Evolutionary conservation across 2,113 vertebrate genomes (phyloP).

Genomic region (Ellobius talpinus): DNA sequence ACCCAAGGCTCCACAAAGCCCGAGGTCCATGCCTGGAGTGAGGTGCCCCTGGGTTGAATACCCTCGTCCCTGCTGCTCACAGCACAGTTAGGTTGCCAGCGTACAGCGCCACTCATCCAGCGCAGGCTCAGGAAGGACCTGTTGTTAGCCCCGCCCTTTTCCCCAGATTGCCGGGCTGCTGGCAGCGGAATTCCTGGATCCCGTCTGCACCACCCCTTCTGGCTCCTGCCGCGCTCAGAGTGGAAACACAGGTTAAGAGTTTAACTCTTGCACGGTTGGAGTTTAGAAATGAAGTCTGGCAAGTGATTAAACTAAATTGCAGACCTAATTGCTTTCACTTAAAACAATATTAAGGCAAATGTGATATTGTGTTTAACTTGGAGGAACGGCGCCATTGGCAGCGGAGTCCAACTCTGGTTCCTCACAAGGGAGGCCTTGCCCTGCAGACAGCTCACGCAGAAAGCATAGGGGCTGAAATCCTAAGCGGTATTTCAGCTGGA

Average conservation of each 20-base stretch:
- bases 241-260: background rate
- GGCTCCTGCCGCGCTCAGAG: background rate
- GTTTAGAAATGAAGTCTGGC: conserved; percentile 78
- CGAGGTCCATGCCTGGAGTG: background rate
- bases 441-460: background rate
- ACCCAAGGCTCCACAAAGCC: background rate
- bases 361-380: conserved; percentile 79
- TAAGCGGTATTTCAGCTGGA: background rate
- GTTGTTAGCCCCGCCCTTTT: background rate
- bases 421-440: conserved; percentile 62
- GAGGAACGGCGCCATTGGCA: conserved; percentile 75
- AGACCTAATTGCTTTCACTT: conserved; percentile 81
- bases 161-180: background rate
- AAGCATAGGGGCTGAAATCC: background rate
- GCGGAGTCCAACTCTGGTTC: conserved; percentile 57
- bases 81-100: background rate
- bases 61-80: background rate
- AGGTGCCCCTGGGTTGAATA: too few relatives aligned
- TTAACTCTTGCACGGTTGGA: conserved; percentile 51
- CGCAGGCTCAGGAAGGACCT: background rate
- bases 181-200: background rate
- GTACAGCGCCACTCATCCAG: background rate
- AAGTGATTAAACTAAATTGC: conserved; percentile 30
- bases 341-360: conserved; percentile 75
- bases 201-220: rapidly evolving